Evolutionary conservation across 2,888 invertebrate species (phyloP), one percentile per base, ranked within the genome.

Genomic region (Phortica okadai): DNA sequence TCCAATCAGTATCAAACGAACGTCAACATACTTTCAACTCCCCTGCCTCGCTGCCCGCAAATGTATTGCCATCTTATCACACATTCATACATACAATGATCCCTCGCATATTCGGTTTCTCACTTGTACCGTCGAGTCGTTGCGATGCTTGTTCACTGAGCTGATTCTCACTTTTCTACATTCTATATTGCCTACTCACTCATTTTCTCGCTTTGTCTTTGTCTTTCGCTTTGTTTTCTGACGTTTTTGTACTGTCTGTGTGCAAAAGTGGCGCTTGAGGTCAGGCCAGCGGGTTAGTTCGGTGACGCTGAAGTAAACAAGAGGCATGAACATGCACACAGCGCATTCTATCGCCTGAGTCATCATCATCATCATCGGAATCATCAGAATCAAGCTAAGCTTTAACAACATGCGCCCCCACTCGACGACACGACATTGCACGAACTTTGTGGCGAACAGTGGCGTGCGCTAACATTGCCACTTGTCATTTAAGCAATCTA

Each of bases 1-100:
- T 85, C 86, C 86, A 86, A 85, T 86, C 84, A 80, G 78, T 78
- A 83, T 82, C 79, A 80, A 84, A 80, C 74, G 74, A 77, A 76
- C 33, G 45, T 44, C 69, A 16, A 69, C 54, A 33, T 69, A 21
- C 67, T 69, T 4, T 21, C 59, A 21, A 59, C 21, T 10, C 59
- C 16, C 21, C 16, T 45, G 45, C 45, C 45, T 0, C 21, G 21
- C 21, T 21, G 21, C 45, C 45, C 6, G 10, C 6, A 45, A 45
- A 45, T 10, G 16, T 59, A 10, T 14, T 21, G 21, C 21, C 45
- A 44, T 70, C 70, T 70, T 70, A 70, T 70, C 70, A 33, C 70
- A 21, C 21, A 21, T 21, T 21, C 21, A 21, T 21, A 70, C 25
- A 70, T 54, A 33, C 70, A 50, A 70, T 70, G 70, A 70, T 54